Conservation (phyloP, 2,797 vertebrate genomes). For the Dryobates pubescens region DNA sequence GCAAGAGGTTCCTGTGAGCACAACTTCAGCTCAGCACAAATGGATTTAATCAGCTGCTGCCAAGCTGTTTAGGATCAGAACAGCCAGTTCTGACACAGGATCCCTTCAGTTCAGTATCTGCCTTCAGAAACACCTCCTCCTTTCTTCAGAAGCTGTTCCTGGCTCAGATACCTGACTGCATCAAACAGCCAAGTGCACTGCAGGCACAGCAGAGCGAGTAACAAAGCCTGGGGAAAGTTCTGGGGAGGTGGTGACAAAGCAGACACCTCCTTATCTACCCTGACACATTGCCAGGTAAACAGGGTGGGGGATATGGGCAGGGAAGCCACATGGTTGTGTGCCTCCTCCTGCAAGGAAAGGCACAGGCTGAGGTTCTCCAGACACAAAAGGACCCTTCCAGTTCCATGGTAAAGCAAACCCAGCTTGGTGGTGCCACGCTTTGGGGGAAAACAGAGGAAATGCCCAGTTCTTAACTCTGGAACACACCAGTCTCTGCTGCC, state of each 20-base stretch:
- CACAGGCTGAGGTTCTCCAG: neutral
- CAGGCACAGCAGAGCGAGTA: neutral
- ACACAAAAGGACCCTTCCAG: neutral
- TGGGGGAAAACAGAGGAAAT: neutral
- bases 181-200: neutral
- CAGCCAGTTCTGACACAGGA: neutral
- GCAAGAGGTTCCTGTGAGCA: neutral
- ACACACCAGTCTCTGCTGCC: neutral
- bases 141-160: neutral
- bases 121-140: neutral
- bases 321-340: fast-evolving
- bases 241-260: fast-evolving
- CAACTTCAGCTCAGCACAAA: fast-evolving
- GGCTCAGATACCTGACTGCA: neutral
- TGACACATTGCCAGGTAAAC: neutral
- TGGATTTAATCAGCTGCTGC: neutral
- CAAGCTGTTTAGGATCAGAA: neutral
- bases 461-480: neutral
- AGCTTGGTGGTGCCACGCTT: neutral
- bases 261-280: neutral
- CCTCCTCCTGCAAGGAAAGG: neutral
- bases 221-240: neutral
- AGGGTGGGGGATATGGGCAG: fast-evolving
- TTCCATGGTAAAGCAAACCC: neutral
- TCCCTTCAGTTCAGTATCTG: conserved; percentile 16